Evolutionary conservation across 2,888 invertebrate genomes (phyloP).

Genomic region (Papilio protenor): DNA sequence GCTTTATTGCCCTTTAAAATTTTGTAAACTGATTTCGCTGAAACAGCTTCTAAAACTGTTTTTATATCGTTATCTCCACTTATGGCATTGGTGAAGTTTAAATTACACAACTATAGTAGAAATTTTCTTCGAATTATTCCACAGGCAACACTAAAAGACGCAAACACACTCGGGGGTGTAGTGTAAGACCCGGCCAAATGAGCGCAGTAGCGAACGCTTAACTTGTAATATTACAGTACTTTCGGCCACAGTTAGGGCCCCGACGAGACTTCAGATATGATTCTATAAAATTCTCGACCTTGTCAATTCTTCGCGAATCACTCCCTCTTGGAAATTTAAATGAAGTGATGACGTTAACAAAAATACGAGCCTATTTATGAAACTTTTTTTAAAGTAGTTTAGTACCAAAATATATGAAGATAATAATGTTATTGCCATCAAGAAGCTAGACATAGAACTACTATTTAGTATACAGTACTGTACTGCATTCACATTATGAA

Average conservation of each 20-base stretch:
- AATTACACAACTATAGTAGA: constrained; percentile 28
- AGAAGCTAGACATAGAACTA: too few species aligned
- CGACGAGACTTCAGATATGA: constrained; percentile 32
- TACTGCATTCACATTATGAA: too few species aligned
- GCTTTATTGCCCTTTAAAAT: neutral
- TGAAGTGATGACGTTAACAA: neutral
- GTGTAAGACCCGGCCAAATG: constrained; percentile 39
- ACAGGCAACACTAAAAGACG: constrained; percentile 38
- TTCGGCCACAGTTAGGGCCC: constrained; percentile 28
- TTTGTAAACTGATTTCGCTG: neutral
- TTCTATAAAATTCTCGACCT: constrained; percentile 29
- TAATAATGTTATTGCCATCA: too few species aligned
- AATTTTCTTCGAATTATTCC: constrained; percentile 35
- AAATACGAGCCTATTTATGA: neutral
- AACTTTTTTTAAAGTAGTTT: neutral
- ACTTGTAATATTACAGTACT: constrained; percentile 40
- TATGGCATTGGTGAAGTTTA: constrained; percentile 28
- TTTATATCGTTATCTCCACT: constrained; percentile 27
- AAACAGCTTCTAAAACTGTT: constrained; percentile 8
- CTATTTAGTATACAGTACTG: too few species aligned
- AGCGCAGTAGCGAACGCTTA: constrained; percentile 33
- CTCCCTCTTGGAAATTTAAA: constrained; percentile 7
- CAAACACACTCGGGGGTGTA: constrained; percentile 41
- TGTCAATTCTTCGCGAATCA: constrained; percentile 21
- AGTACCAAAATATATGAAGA: neutral